Percentiles rank a stretch among this genome's conserved stretches.
Evolutionary conservation across 2,113 vertebrate species (phyloP).

Genomic region (Tinamus guttatus): DNA sequence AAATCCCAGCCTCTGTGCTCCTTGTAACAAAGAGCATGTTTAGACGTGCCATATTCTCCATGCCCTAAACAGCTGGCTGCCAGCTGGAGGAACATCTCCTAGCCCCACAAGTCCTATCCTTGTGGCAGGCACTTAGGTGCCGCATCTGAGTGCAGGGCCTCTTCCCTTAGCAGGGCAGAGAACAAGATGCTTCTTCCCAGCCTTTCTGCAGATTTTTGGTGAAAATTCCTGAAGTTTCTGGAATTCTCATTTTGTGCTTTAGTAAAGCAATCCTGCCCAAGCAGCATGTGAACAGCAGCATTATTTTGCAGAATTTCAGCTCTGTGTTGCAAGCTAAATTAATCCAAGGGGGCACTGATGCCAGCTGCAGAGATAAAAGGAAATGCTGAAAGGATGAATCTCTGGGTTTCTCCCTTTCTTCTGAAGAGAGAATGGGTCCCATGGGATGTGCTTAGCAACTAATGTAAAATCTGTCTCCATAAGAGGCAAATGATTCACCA

Average conservation of each 20-base stretch:
- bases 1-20: not conserved
- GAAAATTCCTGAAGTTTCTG: not conserved
- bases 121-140: not conserved
- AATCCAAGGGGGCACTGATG: accelerated
- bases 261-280: not conserved
- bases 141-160: not conserved
- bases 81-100: not conserved
- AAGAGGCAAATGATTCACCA: not conserved
- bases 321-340: not conserved
- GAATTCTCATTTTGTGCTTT: not conserved
- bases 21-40: not conserved
- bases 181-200: not conserved
- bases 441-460: not conserved
- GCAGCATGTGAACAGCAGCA: not conserved
- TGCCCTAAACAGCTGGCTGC: not conserved
- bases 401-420: not conserved
- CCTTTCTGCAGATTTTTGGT: not conserved
- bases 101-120: not conserved
- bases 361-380: not conserved
- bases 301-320: not conserved
- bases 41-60: accelerated
- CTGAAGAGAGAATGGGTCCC: not conserved
- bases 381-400: not conserved
- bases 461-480: not conserved
- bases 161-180: accelerated